These are phyloP conservation scores for Macropus fuliginosus DNA, from an alignment of 2,797 vertebrate species.

Conservation along the genomic window DNA sequence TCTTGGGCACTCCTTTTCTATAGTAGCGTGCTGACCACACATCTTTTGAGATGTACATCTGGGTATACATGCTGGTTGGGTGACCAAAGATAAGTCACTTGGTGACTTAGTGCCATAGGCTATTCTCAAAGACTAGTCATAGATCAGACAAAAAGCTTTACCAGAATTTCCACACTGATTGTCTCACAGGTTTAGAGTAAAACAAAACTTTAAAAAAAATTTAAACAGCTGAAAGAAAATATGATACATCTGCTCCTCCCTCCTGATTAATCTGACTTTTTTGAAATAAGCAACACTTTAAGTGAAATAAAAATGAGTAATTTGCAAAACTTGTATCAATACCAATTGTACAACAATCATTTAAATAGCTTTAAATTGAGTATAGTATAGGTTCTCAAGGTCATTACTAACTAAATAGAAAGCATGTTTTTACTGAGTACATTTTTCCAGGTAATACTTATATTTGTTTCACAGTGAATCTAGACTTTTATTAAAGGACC, in stretches of 20 bases:
- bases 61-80: background rate
- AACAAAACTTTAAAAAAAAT: background rate
- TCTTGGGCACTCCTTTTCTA: conserved; percentile 18
- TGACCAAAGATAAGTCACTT: background rate
- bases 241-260: background rate
- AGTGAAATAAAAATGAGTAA: background rate
- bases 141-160: background rate
- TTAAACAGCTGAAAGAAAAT: conserved; percentile 26
- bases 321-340: background rate
- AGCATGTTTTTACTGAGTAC: background rate
- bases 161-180: background rate
- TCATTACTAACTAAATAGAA: background rate
- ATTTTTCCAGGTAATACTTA: conserved; percentile 42
- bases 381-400: background rate
- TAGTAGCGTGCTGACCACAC: background rate
- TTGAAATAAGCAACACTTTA: background rate
- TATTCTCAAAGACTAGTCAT: background rate
- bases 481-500: background rate
- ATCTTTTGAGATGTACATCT: background rate
- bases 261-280: background rate
- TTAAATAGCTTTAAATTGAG: conserved; percentile 42
- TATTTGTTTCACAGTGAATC: conserved; percentile 39
- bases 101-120: background rate
- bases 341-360: background rate
- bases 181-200: background rate